Conservation (phyloP, 2,113 vertebrate species). For the Ceyx cyanopectus region DNA sequence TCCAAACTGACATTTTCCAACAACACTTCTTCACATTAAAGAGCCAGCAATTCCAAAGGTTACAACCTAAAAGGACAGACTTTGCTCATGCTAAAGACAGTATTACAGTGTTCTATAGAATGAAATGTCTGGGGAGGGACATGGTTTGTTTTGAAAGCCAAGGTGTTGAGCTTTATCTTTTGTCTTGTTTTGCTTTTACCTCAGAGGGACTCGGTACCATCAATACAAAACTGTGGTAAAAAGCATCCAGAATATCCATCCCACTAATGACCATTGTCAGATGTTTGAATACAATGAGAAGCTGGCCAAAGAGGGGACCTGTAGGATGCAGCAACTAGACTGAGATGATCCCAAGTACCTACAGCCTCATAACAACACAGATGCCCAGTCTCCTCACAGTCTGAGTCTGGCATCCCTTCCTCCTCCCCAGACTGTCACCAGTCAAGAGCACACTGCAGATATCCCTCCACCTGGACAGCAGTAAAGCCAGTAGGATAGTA, state of each 20-base stretch:
- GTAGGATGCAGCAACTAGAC: background rate
- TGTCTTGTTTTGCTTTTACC: background rate
- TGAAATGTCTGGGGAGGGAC: background rate
- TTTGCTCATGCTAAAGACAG: background rate
- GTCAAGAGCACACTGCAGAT: background rate
- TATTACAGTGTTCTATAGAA: background rate
- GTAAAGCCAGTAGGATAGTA: fast-evolving
- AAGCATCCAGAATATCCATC: fast-evolving
- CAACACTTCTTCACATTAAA: background rate
- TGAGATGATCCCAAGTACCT: fast-evolving
- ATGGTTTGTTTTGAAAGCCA: background rate
- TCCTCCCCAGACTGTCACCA: background rate
- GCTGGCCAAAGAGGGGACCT: background rate
- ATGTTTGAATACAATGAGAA: fast-evolving
- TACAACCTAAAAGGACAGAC: background rate
- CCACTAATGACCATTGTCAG: background rate
- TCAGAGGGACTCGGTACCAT: background rate
- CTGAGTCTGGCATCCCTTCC: background rate
- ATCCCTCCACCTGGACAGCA: background rate
- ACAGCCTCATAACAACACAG: background rate
- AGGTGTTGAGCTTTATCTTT: background rate
- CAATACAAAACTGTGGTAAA: background rate
- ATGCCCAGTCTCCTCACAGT: too few species aligned
- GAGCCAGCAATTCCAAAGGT: background rate
- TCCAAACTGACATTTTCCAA: background rate